phyloP scores from a whole-genome alignment of 2,797 vertebrate genomes.

The Syndactyla subalaris region DNA sequence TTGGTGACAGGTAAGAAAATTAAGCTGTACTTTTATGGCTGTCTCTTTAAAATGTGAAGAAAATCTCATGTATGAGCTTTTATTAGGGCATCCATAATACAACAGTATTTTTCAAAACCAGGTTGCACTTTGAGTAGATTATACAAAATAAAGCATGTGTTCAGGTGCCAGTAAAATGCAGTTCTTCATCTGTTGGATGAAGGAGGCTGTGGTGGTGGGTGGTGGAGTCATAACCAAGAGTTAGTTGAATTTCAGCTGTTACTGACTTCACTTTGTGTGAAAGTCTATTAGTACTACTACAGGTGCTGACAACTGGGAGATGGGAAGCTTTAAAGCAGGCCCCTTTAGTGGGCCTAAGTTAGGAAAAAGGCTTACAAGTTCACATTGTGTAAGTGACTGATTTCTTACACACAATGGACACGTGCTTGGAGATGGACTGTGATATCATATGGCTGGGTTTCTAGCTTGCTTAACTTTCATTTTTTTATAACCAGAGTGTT shows the following conservation, averaged over 20 bases:
- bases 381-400: neutral
- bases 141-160: neutral
- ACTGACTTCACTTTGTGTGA: neutral
- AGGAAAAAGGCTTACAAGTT: neutral
- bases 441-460: neutral
- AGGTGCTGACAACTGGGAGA: neutral
- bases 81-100: neutral
- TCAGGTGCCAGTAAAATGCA: neutral
- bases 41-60: neutral
- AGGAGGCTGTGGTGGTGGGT: neutral
- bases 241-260: neutral
- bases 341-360: neutral
- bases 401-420: neutral
- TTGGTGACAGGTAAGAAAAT: conserved; percentile 90
- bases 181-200: neutral
- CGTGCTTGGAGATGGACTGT: neutral
- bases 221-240: neutral
- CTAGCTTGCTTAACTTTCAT: neutral
- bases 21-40: neutral
- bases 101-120: neutral
- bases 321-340: neutral
- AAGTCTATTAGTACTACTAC: neutral
- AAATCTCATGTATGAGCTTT: neutral
- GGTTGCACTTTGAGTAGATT: neutral
- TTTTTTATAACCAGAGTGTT: neutral